Conservation (phyloP, 2,797 vertebrate genomes). For the Scolopax bukidnonensis region DNA sequence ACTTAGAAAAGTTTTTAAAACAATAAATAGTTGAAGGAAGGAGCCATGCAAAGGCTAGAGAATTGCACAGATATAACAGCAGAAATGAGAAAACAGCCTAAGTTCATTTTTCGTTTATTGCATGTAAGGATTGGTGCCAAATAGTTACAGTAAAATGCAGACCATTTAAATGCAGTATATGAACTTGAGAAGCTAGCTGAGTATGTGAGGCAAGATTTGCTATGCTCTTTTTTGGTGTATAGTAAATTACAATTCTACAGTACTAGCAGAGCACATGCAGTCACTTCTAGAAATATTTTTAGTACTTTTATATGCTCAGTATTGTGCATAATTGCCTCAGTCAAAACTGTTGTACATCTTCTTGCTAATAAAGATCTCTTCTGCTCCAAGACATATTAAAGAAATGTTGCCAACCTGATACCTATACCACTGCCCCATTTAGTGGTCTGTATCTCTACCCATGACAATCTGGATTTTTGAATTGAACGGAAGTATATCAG, state of each 20-base stretch:
- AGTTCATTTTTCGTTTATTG: background rate
- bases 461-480: background rate
- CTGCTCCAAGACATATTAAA: background rate
- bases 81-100: background rate
- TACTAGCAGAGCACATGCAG: background rate
- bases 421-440: fast-evolving
- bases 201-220: background rate
- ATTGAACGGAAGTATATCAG: background rate
- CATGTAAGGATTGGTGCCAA: background rate
- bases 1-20: background rate
- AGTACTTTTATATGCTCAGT: background rate
- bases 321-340: background rate
- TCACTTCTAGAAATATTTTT: background rate
- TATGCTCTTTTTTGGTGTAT: background rate
- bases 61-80: background rate
- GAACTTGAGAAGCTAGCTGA: background rate
- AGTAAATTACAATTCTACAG: background rate
- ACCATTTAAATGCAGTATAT: background rate
- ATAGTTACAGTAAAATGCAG: constrained; percentile 13
- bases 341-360: background rate
- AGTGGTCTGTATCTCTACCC: background rate
- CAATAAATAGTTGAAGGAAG: background rate
- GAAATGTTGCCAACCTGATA: background rate
- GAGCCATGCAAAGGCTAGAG: background rate
- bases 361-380: background rate